Evolutionary conservation across 2,797 vertebrate genomes (phyloP), one percentile per base, ranked within the genome.

Genomic region (Pristis pectinata): DNA sequence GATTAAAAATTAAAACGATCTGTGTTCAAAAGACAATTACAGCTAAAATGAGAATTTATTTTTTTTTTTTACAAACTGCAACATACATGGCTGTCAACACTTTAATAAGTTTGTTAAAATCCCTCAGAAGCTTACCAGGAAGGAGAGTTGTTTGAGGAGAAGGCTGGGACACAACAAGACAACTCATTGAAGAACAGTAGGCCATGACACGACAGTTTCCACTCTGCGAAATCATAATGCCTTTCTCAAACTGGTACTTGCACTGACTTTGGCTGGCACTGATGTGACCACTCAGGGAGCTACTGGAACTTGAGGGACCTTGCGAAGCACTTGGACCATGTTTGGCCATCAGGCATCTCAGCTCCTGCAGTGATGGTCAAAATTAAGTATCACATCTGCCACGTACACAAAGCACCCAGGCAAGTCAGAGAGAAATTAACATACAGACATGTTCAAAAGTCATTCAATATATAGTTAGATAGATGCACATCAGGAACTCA

Each of bases 191-290:
- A 79, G 98, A 97, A 41, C 98, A 99, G 96, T 97, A 98, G 0
- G 98, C 97, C 96, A 99, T 96, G 7, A 98, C 98, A 22, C 99
- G 96, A 97, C 98, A 99, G 95, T 97, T 98, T 24, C 99, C 99
- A 0, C 95, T 34, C 96, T 98, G 98, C 94, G 98, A 99, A 95
- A 99, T 97, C 94, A 98, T 44, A 92, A 99, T 96, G 0, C 96
- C 98, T 95, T 98, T 99, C 91, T 97, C 97, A 96, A 99, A 97
- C 87, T 95, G 96, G 96, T 99, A 99, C 95, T 97, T 98, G 94
- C 76, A 95, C 13, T 95, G 96, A 94, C 96, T 96, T 95, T 98
- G 98, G 96, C 97, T 97, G 94, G 95, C 94, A 0, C 97, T 95
- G 0, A 94, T 82, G 0, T 95, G 89, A 72, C 82, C n/a, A 37